Evolutionary conservation across 2,113 vertebrate species (phyloP), one percentile per base, ranked within the genome.

Genomic region (Tor tambroides): DNA sequence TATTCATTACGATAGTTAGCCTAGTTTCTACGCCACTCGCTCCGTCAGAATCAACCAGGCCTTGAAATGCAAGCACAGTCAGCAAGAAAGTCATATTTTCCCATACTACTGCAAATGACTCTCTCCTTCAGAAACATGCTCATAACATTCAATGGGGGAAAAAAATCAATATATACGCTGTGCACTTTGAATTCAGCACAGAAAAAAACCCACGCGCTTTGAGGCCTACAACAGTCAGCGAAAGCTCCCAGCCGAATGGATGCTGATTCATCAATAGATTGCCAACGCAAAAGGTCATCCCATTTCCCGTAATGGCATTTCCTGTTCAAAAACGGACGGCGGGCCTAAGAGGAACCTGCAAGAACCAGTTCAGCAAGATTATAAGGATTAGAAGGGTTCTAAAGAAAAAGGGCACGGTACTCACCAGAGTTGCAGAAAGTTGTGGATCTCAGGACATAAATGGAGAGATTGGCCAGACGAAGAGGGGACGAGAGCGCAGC

Each of bases 381-480:
- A 74, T 9, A 84, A 59, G 83, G 15, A 59, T 77, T 63, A 85
- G 41, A 65, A 63, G 56, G 35, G 26, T 41, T 77, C 59, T 51
- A 6, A 32, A 65, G 65, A 86, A 23, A 28, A 83, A 75, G 35
- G 54, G 74, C 75, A 87, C 77, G 0, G 54, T 86, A 91, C 94
- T 95, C 91, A 95, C 94, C 93, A 89, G 89, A 92, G 90, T 88
- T 88, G 88, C 83, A 5, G 90, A 89, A 85, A 81, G 79, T 85
- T 88, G 85, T 80, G 86, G 89, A 88, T 92, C 86, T 89, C 92
- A 92, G 92, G 92, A 87, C 94, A 94, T 95, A 92, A 89, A 95
- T 93, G 92, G 80, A 87, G 91, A 85, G 38, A 83, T 67, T 71
- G 38, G 88, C 90, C 83, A 26, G 59, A 86, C 76, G 61, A 84